Percentiles rank a stretch among this genome's conserved stretches.
phyloP scores from a whole-genome alignment of 2,888 invertebrate genomes.

The Caenorhabditis becei region DNA sequence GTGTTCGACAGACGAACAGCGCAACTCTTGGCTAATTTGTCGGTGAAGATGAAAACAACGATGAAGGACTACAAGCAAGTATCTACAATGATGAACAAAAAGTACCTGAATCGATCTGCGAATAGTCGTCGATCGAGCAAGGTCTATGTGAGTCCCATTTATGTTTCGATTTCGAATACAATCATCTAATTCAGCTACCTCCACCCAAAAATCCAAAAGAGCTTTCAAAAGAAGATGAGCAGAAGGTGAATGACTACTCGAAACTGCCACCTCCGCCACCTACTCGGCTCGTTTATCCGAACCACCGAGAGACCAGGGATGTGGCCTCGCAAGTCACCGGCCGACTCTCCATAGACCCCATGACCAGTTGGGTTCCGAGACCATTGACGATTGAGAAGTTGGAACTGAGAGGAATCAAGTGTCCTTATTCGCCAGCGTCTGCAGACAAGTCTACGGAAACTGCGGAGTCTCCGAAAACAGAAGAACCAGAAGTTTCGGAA shows the following conservation, averaged over 20 bases:
- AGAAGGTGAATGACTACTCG: too few species aligned
- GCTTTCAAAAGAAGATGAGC: not conserved
- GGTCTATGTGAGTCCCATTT: constrained; percentile 20
- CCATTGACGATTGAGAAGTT: constrained; percentile 5
- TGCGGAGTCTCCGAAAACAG: too few species aligned
- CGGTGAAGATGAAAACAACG: constrained; percentile 6
- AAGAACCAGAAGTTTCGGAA: too few species aligned
- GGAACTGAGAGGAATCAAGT: not conserved
- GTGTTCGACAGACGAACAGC: constrained; percentile 33
- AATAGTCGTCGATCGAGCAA: constrained; percentile 16
- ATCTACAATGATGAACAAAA: constrained; percentile 1
- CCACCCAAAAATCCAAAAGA: too few species aligned
- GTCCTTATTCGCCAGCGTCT: not conserved
- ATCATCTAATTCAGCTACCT: too few species aligned
- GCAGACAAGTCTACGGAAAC: too few species aligned
- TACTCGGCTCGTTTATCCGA: not conserved
- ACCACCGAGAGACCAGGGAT: constrained; percentile 3
- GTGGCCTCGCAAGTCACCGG: constrained; percentile 26
- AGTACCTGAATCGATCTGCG: constrained; percentile 10
- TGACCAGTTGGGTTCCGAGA: constrained; percentile 21
- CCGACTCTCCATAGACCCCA: constrained; percentile 11
- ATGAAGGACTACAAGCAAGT: constrained; percentile 15
- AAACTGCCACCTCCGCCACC: too few species aligned
- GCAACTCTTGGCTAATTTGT: not conserved
- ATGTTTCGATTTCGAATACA: too few species aligned